These are phyloP conservation scores for Tenodera sinensis DNA, from an alignment of 2,888 invertebrate species.

Conservation along the genomic window DNA sequence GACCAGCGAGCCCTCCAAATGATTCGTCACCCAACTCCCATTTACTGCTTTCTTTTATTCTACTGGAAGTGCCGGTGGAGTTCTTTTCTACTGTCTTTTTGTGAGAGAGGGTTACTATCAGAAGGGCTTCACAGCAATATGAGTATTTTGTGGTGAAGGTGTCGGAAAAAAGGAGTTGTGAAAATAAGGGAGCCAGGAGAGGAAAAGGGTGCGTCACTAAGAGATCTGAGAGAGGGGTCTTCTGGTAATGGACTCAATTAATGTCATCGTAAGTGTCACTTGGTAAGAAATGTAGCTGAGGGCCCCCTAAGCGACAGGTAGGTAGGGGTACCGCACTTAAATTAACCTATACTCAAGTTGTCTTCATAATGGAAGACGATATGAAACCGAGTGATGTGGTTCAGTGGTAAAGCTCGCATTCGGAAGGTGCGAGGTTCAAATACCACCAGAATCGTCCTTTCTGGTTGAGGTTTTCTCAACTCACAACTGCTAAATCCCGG, in stretches of 20 bases:
- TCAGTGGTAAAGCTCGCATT: too few species aligned
- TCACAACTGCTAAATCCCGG: too few species aligned
- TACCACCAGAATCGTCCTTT: too few species aligned
- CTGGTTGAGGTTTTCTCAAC: too few species aligned
- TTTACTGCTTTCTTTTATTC: background rate
- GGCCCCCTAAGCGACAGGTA: background rate
- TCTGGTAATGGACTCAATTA: background rate
- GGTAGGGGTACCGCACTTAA: background rate
- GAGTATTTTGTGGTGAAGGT: background rate
- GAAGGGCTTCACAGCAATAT: background rate
- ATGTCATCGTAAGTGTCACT: background rate
- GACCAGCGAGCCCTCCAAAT: background rate
- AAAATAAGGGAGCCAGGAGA: background rate
- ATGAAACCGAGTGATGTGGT: background rate
- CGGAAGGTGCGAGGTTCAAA: too few species aligned
- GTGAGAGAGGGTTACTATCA: background rate
- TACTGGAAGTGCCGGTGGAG: background rate
- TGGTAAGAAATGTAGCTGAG: background rate
- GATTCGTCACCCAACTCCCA: background rate
- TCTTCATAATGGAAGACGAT: background rate
- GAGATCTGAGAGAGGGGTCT: background rate
- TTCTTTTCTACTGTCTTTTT: background rate
- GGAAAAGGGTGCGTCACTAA: background rate
- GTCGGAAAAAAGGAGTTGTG: background rate
- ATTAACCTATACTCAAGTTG: background rate